Evolutionary conservation across 1,140 invertebrate species (phyloP).

Genomic region (Drosophila guanche): DNA sequence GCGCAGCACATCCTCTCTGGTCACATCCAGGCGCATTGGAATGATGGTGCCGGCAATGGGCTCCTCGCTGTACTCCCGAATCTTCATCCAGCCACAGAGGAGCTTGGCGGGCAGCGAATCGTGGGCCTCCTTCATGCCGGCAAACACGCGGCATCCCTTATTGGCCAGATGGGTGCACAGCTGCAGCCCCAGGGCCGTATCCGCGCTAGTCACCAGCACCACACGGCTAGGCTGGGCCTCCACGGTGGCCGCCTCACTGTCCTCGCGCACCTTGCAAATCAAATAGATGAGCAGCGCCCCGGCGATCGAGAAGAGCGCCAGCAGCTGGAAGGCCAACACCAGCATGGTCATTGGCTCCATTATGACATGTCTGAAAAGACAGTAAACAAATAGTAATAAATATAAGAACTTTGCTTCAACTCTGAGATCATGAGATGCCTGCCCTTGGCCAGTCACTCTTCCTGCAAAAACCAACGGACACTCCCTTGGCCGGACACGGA

Average conservation of each 20-base stretch:
- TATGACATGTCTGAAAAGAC: constrained; percentile 76
- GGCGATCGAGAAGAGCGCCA: constrained; percentile 90
- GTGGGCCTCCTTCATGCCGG: constrained; percentile 87
- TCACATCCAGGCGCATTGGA: constrained; percentile 90
- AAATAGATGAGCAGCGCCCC: constrained; percentile 90
- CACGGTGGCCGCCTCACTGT: constrained; percentile 67
- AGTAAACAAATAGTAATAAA: constrained; percentile 10
- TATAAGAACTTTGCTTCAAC: neutral
- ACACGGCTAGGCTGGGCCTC: constrained; percentile 84
- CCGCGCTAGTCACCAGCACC: constrained; percentile 90
- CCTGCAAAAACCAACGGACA: neutral
- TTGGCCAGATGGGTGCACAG: constrained; percentile 86
- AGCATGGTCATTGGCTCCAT: constrained; percentile 92
- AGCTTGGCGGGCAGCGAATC: constrained; percentile 84
- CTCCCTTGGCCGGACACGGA: neutral
- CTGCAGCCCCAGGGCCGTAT: constrained; percentile 89
- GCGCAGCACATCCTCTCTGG: constrained; percentile 90
- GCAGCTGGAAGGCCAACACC: constrained; percentile 89
- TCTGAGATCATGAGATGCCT: neutral
- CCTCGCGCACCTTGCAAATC: constrained; percentile 87
- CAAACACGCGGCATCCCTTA: constrained; percentile 90
- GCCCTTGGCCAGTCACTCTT: too few relatives aligned
- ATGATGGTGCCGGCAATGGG: constrained; percentile 85
- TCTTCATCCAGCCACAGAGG: constrained; percentile 86
- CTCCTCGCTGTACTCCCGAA: constrained; percentile 84